Conservation (phyloP, 2,797 vertebrate species). For the Epinephelus malabaricus region DNA sequence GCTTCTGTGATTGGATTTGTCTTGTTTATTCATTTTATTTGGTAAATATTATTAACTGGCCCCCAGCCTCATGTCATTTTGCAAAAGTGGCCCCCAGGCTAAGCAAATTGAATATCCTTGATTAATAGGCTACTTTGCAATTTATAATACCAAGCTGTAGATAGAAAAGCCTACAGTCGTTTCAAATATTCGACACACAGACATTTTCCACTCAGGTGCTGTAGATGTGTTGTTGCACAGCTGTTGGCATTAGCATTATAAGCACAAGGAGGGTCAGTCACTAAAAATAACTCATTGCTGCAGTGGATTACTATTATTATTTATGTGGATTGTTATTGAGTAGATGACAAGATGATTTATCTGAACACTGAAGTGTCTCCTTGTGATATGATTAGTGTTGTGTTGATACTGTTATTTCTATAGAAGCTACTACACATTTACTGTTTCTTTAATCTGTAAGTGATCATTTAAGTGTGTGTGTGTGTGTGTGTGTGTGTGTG, state of each 20-base stretch:
- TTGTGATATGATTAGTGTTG: neutral
- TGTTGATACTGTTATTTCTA: neutral
- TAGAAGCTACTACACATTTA: neutral
- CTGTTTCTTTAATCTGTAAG: constrained; percentile 7
- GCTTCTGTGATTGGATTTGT: too few relatives aligned
- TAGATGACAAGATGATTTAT: neutral
- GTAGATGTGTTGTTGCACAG: neutral
- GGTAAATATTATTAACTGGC: too few relatives aligned
- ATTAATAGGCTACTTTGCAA: too few relatives aligned
- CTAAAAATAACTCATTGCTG: constrained; percentile 27
- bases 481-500: neutral
- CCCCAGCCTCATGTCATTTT: too few relatives aligned
- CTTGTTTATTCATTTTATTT: too few relatives aligned
- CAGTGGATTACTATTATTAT: constrained; percentile 2
- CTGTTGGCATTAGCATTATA: neutral
- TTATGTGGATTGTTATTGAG: neutral
- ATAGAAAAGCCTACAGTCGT: neutral
- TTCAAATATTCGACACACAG: neutral
- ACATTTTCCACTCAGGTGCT: neutral
- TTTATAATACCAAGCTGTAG: neutral
- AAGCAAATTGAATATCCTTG: too few relatives aligned
- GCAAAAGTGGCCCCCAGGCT: too few relatives aligned
- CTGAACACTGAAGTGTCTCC: constrained; percentile 18
- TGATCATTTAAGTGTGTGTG: constrained; percentile 2
- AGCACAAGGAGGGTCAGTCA: constrained; percentile 11